phyloP scores from a whole-genome alignment of 1,140 invertebrate species.

The Melitaea cinxia region DNA sequence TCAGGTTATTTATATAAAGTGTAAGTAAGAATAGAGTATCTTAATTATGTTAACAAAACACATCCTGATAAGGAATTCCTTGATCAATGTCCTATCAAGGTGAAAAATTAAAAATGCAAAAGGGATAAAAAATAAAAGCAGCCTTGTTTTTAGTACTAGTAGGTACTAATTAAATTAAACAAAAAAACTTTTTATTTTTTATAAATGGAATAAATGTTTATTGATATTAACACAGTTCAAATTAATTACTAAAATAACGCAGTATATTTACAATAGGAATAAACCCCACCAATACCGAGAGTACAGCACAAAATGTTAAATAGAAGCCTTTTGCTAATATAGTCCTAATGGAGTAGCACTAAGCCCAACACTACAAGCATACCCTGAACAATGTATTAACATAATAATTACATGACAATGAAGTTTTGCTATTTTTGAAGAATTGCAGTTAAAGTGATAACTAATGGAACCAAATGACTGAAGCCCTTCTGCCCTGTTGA shows the following conservation, averaged over 20 bases:
- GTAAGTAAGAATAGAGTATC: too few relatives aligned
- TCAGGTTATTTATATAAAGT: too few relatives aligned
- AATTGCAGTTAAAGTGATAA: constrained; percentile 11
- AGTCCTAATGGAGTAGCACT: not conserved
- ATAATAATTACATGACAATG: not conserved
- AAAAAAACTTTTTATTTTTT: not conserved
- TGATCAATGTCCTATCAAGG: not conserved
- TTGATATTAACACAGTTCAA: not conserved
- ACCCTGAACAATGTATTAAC: not conserved
- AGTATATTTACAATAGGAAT: constrained; percentile 1
- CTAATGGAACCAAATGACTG: constrained; percentile 35
- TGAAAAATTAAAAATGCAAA: not conserved
- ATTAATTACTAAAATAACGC: too few relatives aligned
- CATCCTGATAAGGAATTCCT: not conserved
- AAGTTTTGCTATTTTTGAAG: not conserved
- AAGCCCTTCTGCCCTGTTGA: constrained; percentile 40
- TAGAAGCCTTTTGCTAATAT: not conserved
- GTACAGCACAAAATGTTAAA: constrained; percentile 4
- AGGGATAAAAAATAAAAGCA: not conserved
- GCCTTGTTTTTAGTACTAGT: not conserved
- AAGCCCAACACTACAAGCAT: constrained; percentile 4
- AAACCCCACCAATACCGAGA: not conserved
- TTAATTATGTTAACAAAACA: too few relatives aligned
- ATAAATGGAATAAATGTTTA: not conserved
- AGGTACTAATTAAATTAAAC: not conserved